These are phyloP conservation scores for Calameuta pallipes DNA, from an alignment of 2,888 invertebrate species.

Conservation along the genomic window DNA sequence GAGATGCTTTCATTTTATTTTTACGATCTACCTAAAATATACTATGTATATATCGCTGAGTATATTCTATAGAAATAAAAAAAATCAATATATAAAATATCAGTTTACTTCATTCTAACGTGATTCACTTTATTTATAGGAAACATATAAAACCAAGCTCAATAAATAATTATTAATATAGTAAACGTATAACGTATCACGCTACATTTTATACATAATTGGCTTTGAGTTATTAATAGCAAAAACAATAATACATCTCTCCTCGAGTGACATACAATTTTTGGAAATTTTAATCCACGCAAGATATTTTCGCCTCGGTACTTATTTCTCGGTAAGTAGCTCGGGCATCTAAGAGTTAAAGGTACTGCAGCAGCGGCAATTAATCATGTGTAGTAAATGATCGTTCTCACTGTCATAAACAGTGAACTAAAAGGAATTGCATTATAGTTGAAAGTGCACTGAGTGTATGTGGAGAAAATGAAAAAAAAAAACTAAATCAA, in stretches of 20 bases:
- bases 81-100: slow-evolving; percentile 20
- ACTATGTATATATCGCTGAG: slow-evolving; percentile 50
- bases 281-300: not conserved
- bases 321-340: not conserved
- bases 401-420: not conserved
- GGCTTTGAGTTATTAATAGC: not conserved
- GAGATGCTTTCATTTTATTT: slow-evolving; percentile 38
- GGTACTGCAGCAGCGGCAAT: not conserved
- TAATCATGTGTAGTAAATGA: not conserved
- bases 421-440: slow-evolving; percentile 10
- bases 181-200: not conserved
- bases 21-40: slow-evolving; percentile 38
- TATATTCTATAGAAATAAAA: slow-evolving; percentile 42
- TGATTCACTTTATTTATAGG: not conserved
- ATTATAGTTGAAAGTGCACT: not conserved
- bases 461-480: slow-evolving; percentile 17
- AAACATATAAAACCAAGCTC: slow-evolving; percentile 12
- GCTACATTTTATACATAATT: not conserved
- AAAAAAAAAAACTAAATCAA: slow-evolving; percentile 22
- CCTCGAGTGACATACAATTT: not conserved
- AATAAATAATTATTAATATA: slow-evolving; percentile 3
- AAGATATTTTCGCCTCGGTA: not conserved
- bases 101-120: not conserved
- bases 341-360: not conserved
- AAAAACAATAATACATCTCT: not conserved